Evolutionary conservation across 2,113 vertebrate genomes (phyloP).

Genomic region (Pseudonaja textilis): DNA sequence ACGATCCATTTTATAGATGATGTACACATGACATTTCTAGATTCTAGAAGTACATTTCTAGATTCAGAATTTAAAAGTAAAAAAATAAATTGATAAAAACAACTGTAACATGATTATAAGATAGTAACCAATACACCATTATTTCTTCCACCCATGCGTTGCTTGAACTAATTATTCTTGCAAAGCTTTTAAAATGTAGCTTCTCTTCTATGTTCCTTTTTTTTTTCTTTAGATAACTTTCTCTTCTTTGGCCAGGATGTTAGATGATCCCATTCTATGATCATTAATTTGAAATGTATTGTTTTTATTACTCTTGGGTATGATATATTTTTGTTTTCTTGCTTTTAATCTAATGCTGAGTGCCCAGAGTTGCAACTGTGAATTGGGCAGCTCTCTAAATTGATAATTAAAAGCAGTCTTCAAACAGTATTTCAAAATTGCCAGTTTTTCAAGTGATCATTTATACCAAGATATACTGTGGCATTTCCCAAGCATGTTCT

Average conservation of each 20-base stretch:
- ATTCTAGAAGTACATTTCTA: not conserved
- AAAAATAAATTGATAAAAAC: not conserved
- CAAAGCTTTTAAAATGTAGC: not conserved
- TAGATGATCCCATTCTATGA: not conserved
- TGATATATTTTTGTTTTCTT: not conserved
- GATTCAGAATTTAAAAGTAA: not conserved
- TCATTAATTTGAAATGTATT: not conserved
- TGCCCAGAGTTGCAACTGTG: not conserved
- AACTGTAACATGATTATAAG: not conserved
- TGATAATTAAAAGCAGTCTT: not conserved
- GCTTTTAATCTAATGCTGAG: not conserved
- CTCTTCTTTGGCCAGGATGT: not conserved
- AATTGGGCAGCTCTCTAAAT: not conserved
- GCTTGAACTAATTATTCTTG: not conserved
- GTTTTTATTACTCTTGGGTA: not conserved
- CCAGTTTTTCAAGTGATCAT: not conserved
- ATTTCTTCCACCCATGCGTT: not conserved
- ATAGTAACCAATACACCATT: not conserved
- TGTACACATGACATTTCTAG: not conserved
- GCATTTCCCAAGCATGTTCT: not conserved
- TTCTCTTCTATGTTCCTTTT: not conserved
- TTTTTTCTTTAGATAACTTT: not conserved
- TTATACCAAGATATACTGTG: not conserved
- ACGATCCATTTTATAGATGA: not conserved
- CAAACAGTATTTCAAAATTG: conserved; percentile 11